Evolutionary conservation across 1,140 invertebrate genomes (phyloP).

Genomic region (Muscidifurax raptorellus): DNA sequence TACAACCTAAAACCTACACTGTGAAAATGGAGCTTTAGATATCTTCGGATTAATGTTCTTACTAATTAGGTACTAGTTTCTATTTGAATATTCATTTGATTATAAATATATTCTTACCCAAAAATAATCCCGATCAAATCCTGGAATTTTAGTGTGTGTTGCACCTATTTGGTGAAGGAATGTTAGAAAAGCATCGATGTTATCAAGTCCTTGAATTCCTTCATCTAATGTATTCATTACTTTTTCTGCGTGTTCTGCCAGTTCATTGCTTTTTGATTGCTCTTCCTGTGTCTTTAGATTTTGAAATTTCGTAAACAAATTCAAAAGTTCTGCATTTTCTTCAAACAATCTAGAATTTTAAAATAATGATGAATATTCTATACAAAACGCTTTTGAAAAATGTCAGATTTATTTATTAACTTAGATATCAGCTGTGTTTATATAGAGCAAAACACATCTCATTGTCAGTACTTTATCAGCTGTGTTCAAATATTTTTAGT

Average conservation of each 20-base stretch:
- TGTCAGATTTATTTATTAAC: too few relatives aligned
- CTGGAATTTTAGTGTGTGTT: conserved; percentile 87
- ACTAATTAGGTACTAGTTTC: too few relatives aligned
- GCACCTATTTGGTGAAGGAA: conserved; percentile 89
- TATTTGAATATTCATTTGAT: too few relatives aligned
- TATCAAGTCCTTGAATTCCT: conserved; percentile 89
- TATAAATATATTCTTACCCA: conserved; percentile 79
- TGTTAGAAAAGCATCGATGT: conserved; percentile 88
- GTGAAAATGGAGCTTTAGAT: too few relatives aligned
- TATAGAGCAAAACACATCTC: too few relatives aligned
- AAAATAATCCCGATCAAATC: conserved; percentile 90
- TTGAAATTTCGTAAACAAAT: conserved; percentile 89
- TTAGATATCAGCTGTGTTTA: too few relatives aligned
- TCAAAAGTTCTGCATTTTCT: conserved; percentile 86
- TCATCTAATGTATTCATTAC: conserved; percentile 93
- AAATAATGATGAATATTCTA: not conserved
- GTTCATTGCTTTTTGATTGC: conserved; percentile 86
- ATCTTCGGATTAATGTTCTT: too few relatives aligned
- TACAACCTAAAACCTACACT: too few relatives aligned
- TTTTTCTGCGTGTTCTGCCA: conserved; percentile 90
- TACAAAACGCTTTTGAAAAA: too few relatives aligned
- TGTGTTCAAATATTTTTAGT: too few relatives aligned
- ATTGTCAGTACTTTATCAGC: too few relatives aligned
- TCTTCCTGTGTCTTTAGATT: conserved; percentile 87
- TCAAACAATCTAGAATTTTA: conserved; percentile 87